Evolutionary conservation across 2,797 vertebrate genomes (phyloP).

Genomic region (Gallinago solitaria): DNA sequence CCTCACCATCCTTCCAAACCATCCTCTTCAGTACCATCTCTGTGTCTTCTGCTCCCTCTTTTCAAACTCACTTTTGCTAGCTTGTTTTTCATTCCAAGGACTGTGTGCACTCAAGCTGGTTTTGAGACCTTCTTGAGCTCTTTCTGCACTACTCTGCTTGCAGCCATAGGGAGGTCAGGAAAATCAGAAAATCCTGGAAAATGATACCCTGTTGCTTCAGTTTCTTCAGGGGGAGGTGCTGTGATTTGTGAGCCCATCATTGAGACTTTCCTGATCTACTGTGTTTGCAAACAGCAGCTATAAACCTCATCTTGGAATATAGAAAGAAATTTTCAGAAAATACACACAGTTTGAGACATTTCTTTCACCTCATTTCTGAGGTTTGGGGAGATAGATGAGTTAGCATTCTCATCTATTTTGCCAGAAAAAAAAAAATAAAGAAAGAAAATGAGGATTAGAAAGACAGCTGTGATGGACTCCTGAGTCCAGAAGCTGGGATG

Average conservation of each 20-base stretch:
- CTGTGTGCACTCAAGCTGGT: background rate
- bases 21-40: background rate
- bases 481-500: background rate
- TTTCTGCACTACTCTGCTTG: background rate
- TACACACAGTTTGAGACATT: background rate
- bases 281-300: background rate
- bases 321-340: background rate
- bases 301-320: background rate
- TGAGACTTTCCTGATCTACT: background rate
- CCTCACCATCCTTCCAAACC: background rate
- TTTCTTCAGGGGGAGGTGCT: background rate
- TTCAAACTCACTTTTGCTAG: background rate
- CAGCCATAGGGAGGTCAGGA: fast-evolving
- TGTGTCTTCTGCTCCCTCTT: background rate
- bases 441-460: background rate
- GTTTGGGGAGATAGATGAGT: background rate
- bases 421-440: background rate
- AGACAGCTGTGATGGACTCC: background rate
- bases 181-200: background rate
- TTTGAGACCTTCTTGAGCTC: background rate
- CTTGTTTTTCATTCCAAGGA: background rate
- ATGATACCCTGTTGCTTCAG: background rate
- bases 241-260: background rate
- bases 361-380: background rate
- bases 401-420: background rate